These are phyloP conservation scores for Epinephelus fuscoguttatus DNA, from an alignment of 2,113 vertebrate genomes.

Conservation along the genomic window DNA sequence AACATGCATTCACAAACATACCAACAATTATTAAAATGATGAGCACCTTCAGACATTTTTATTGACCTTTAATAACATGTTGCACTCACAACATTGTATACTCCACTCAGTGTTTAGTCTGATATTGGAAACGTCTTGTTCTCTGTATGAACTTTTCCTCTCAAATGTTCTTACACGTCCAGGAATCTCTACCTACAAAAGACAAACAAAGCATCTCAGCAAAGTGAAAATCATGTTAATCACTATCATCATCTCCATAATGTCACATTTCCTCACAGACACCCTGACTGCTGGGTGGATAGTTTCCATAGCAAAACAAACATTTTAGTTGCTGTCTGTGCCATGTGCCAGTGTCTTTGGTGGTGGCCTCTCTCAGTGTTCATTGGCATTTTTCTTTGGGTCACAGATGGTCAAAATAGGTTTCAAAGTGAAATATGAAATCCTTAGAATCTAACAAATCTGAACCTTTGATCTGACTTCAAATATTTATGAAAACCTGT, in stretches of 20 bases:
- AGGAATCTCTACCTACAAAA: constrained; percentile 15
- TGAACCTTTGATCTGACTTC: not conserved
- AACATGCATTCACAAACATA: constrained; percentile 1
- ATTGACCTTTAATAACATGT: constrained; percentile 7
- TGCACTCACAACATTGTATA: not conserved
- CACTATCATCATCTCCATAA: constrained; percentile 48
- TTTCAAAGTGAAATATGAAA: not conserved
- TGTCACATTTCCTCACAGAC: constrained; percentile 44
- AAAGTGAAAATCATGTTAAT: constrained; percentile 2
- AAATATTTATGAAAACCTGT: not conserved
- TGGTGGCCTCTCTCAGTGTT: not conserved
- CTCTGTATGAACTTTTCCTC: not conserved
- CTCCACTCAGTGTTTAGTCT: not conserved
- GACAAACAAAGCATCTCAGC: constrained; percentile 20
- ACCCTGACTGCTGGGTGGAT: constrained; percentile 28
- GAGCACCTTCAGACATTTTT: not conserved
- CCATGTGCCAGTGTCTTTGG: not conserved
- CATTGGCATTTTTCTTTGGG: not conserved
- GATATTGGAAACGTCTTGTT: not conserved
- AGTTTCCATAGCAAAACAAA: constrained; percentile 28
- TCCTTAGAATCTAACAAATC: not conserved
- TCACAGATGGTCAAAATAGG: not conserved
- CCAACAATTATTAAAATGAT: not conserved
- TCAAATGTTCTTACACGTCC: not conserved
- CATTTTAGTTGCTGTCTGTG: constrained; percentile 6